phyloP scores from a whole-genome alignment of 2,888 invertebrate species.

The Tortrix viridana region DNA sequence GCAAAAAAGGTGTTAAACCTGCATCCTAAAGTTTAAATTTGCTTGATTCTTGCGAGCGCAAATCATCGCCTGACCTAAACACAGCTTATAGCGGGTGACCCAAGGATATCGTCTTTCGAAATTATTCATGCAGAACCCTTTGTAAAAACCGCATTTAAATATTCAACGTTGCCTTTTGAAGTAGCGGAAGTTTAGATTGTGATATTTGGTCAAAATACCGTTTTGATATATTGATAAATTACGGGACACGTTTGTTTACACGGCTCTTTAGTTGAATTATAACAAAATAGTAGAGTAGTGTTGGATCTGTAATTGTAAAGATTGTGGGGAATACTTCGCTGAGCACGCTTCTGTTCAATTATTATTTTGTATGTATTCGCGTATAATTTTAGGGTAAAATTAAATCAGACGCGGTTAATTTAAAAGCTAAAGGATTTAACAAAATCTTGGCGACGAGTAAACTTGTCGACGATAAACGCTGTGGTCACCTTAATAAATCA shows the following conservation, averaged over 20 bases:
- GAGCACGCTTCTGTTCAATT: too few relatives aligned
- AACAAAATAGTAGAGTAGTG: not conserved
- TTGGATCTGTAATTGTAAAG: too few relatives aligned
- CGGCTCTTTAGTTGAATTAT: not conserved
- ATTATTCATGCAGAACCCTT: slow-evolving; percentile 34
- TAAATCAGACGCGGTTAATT: too few relatives aligned
- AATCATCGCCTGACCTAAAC: not conserved
- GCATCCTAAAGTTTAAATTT: not conserved
- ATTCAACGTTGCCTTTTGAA: slow-evolving; percentile 28
- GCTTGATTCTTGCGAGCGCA: not conserved
- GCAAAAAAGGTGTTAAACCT: not conserved
- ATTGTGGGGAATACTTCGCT: too few relatives aligned
- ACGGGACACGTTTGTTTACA: not conserved
- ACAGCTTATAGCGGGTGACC: slow-evolving; percentile 1
- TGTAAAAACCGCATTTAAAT: slow-evolving; percentile 36
- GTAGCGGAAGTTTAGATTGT: slow-evolving; percentile 8
- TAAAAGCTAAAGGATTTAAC: too few relatives aligned
- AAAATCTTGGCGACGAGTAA: too few relatives aligned
- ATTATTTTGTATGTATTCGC: too few relatives aligned
- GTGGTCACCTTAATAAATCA: too few relatives aligned
- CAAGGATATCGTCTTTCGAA: slow-evolving; percentile 21
- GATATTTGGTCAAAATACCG: slow-evolving; percentile 20
- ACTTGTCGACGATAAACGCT: too few relatives aligned
- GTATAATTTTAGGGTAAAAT: too few relatives aligned
- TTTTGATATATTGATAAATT: slow-evolving; percentile 31